These are phyloP conservation scores for Enteromius argenteus DNA, from an alignment of 2,797 vertebrate species.

Conservation along the genomic window DNA sequence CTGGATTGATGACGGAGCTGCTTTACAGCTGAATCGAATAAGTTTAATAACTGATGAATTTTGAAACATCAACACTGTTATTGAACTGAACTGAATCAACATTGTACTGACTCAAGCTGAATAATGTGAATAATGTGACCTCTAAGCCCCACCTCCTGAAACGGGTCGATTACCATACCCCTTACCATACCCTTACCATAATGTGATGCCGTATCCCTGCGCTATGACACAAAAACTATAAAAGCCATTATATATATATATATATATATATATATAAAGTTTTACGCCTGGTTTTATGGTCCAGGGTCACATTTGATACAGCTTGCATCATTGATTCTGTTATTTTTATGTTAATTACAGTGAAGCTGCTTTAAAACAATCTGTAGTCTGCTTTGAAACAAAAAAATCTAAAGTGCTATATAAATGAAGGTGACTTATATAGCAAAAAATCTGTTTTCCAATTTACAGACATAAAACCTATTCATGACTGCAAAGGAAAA, in stretches of 20 bases:
- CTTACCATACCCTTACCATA: too few species aligned
- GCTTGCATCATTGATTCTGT: neutral
- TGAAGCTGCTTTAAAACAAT: neutral
- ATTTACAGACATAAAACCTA: constrained; percentile 24
- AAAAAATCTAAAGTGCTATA: neutral
- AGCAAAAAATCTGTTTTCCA: constrained; percentile 16
- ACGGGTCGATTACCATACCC: too few species aligned
- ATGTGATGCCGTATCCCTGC: too few species aligned
- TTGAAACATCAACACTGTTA: neutral
- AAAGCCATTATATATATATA: too few species aligned
- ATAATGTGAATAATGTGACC: neutral
- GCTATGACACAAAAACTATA: too few species aligned
- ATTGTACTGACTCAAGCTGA: neutral
- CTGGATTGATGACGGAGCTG: neutral
- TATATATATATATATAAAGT: too few species aligned
- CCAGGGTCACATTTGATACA: neutral
- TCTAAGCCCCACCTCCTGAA: neutral
- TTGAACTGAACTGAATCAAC: neutral
- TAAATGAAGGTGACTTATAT: neutral
- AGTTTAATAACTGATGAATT: neutral
- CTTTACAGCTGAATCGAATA: neutral
- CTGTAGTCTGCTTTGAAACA: neutral
- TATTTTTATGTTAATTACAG: neutral
- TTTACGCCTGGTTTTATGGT: too few species aligned
- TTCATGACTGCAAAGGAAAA: constrained; percentile 36